Base-by-base conservation (phyloP, 2,888 invertebrate species). In the Busseola fusca region DNA sequence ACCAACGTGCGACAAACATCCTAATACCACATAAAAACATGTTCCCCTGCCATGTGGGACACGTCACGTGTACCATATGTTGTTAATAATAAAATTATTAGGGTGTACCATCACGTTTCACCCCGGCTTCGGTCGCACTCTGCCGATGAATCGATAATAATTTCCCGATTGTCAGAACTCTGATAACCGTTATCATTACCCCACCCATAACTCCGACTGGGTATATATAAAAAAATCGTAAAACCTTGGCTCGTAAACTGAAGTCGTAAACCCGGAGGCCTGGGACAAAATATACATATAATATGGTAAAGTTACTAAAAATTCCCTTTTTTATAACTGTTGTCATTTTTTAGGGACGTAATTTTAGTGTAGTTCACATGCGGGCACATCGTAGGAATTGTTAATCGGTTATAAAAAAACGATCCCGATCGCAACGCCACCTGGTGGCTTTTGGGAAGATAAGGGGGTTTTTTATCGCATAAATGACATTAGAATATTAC, bases 141-240 rank as follows among this genome's bases (percentile, higher is more conserved):
- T 60, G 21, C 67, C 73, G 54, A 77, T 69, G 63, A 85, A 84
- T 86, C 84, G 80, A 84, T 84, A 86, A 78, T 84, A 82, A 78
- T 74, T 74, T 64, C 25, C 40, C 60, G 71, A 74, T 75, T 72
- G 52, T 65, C 69, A 58, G 64, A 69, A 72, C 84, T 34, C 65
- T 85, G 84, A 86, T 87, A 86, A 82, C 83, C 68, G 67, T 76
- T 71, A 87, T 89, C 87, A 89, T 89, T 85, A 86, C 76, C 62
- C 76, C 71, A 27, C 67, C 77, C 71, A 79, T 85, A 80, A 84
- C 78, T 77, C 50, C 69, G 69, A 57, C 74, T 64, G 72, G 74
- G 72, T 78, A 83, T 81, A 85, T 82, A 90, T 90, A 91, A 91
- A 91, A 90, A 90, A 86, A 87, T 86, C 90, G 88, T 80, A 83